Evolutionary conservation across 2,797 vertebrate genomes (phyloP), one percentile per base, ranked within the genome.

Genomic region (Bufotes viridis): DNA sequence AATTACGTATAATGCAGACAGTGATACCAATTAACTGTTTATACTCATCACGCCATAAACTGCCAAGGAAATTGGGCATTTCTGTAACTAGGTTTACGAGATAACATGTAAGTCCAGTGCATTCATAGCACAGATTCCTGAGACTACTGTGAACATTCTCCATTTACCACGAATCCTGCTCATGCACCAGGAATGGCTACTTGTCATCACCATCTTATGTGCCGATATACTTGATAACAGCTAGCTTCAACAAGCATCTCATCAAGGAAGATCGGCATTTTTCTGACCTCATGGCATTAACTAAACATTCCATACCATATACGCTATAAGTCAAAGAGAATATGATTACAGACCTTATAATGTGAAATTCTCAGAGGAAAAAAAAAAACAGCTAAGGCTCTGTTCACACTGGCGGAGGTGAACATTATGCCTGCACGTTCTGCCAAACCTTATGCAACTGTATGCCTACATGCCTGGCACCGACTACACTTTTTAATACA

Each of bases 171-270:
- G 20, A 53, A 24, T 57, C 24, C 49, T 22, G 26, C 15, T 51
- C n/a, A 51, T 29, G 34, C 10, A 61, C 22, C 74, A 26, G 57
- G 42, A 42, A 51, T 67, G 76, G 74, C 58, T 29, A 14, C 58
- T 53, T 85, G 60, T 85, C 74, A 85, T 65, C 75, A 78, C 75
- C 42, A 53, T 26, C 75, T 76, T 55, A 26, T 20, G 74, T 75
- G 60, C 34, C 24, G 4, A 34, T 75, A 55, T 60, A 75, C 20
- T 49, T 17, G 55, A 84, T 84, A 84, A 84, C 70, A 84, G 69
- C 82, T 65, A 67, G 24, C 15, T 34, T 65, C 74, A 78, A 67
- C 57, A 57, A 7, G 18, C 14, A 42, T 42, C 42, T 60, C 15
- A 67, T 78, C 49, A 85, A 79, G 51, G 60, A 17, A 20, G 75